phyloP scores from a whole-genome alignment of 2,888 invertebrate species.

The Cryptus armator region DNA sequence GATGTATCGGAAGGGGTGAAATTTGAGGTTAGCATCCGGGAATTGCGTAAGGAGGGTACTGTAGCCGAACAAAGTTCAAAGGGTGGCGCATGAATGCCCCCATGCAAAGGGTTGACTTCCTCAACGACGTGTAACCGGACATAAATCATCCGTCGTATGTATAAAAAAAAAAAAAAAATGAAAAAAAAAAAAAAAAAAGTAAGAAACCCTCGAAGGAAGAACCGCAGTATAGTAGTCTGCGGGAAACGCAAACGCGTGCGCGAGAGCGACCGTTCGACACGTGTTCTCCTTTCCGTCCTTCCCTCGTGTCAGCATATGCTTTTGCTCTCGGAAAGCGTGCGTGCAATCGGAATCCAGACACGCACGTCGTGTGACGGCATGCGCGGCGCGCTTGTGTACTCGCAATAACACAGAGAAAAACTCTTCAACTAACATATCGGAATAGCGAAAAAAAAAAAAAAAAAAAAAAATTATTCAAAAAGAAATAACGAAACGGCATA shows the following conservation, averaged over 20 bases:
- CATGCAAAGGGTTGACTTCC: slow-evolving; percentile 57
- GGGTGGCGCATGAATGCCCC: slow-evolving; percentile 1
- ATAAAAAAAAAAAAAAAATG: background rate
- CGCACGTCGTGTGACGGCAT: slow-evolving; percentile 35
- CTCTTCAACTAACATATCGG: background rate
- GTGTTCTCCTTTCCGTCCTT: slow-evolving; percentile 50
- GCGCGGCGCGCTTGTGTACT: background rate
- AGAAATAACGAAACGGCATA: background rate
- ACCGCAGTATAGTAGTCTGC: slow-evolving; percentile 11
- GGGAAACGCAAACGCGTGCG: slow-evolving; percentile 47
- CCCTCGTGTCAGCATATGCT: slow-evolving; percentile 23
- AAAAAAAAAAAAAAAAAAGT: slow-evolving; percentile 8
- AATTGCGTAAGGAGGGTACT: slow-evolving; percentile 14
- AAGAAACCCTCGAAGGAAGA: slow-evolving; percentile 16
- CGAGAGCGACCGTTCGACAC: slow-evolving; percentile 47
- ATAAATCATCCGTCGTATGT: slow-evolving; percentile 55
- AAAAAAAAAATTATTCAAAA: slow-evolving; percentile 3
- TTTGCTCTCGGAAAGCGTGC: slow-evolving; percentile 33
- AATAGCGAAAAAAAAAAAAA: slow-evolving; percentile 15
- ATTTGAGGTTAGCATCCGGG: slow-evolving; percentile 6
- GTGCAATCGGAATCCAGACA: slow-evolving; percentile 40
- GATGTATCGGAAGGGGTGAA: slow-evolving; percentile 4
- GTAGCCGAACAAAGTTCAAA: background rate
- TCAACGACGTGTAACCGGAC: slow-evolving; percentile 55
- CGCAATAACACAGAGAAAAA: background rate